Evolutionary conservation across 2,888 invertebrate genomes (phyloP).

Genomic region (Aplocera efformata): DNA sequence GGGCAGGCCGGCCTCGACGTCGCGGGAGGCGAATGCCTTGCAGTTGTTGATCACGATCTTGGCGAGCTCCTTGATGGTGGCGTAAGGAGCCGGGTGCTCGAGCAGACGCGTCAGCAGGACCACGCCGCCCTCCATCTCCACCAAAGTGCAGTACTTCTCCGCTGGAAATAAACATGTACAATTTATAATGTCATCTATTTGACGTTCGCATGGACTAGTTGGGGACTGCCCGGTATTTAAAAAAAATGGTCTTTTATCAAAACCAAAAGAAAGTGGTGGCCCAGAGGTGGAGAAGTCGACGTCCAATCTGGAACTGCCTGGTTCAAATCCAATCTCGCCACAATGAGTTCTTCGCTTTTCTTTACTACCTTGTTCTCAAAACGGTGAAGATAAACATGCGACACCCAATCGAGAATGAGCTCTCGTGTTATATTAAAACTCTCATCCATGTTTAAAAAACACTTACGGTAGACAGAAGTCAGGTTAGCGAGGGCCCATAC

Average conservation of each 20-base stretch:
- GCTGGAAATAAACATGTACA: slow-evolving; percentile 79
- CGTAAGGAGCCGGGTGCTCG: slow-evolving; percentile 82
- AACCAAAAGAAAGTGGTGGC: too few species aligned
- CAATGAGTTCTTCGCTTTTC: too few species aligned
- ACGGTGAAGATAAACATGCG: too few species aligned
- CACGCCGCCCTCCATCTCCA: slow-evolving; percentile 92
- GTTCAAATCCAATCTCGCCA: too few species aligned
- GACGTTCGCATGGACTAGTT: too few species aligned
- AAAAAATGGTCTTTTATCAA: too few species aligned
- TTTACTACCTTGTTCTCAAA: too few species aligned
- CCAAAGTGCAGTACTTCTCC: slow-evolving; percentile 93
- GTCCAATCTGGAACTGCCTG: too few species aligned
- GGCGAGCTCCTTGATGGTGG: slow-evolving; percentile 85
- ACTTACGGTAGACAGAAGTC: slow-evolving; percentile 94
- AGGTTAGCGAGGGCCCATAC: slow-evolving; percentile 98
- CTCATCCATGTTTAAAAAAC: slow-evolving; percentile 2
- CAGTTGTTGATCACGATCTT: slow-evolving; percentile 85
- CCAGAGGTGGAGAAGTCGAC: too few species aligned
- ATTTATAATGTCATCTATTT: not conserved
- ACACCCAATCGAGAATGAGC: too few species aligned
- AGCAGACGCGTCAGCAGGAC: slow-evolving; percentile 85
- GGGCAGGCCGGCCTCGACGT: slow-evolving; percentile 26
- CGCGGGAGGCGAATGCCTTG: slow-evolving; percentile 37
- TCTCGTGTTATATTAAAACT: too few species aligned
- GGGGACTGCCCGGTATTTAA: too few species aligned